Percentiles rank a stretch among this genome's conserved stretches.
phyloP scores from a whole-genome alignment of 2,113 vertebrate species.

The Terrapene triunguis region DNA sequence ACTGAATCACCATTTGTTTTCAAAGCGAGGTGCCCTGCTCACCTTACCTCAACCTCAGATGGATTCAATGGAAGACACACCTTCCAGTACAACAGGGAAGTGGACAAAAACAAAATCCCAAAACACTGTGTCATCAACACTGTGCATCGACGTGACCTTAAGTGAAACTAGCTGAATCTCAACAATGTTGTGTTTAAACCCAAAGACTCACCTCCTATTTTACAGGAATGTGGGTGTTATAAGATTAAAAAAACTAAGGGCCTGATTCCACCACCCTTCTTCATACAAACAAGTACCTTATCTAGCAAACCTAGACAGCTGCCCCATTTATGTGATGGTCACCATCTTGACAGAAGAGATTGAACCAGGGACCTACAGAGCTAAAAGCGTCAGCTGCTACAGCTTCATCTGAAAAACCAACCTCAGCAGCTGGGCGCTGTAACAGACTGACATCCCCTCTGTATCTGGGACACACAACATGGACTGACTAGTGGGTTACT shows the following conservation, averaged over 20 bases:
- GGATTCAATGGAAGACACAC: neutral
- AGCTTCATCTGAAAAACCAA: neutral
- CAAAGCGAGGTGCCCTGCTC: neutral
- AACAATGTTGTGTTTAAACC: fast-evolving
- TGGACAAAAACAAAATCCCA: constrained; percentile 4
- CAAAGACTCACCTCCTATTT: neutral
- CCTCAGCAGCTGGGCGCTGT: neutral
- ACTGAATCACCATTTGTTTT: constrained; percentile 41
- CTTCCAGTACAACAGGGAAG: neutral
- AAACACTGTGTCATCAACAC: neutral
- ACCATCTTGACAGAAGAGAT: neutral
- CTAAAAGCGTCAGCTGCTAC: neutral
- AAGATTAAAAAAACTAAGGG: neutral
- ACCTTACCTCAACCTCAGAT: neutral
- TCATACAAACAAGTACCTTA: neutral
- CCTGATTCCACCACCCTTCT: neutral
- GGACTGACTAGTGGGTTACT: neutral
- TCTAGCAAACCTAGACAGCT: neutral
- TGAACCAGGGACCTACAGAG: fast-evolving
- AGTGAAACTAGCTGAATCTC: neutral
- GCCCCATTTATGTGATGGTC: neutral
- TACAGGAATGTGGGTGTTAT: neutral
- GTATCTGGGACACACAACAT: neutral
- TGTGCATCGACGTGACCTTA: neutral
- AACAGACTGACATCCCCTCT: neutral